These are phyloP conservation scores for Mormyrus hasselquistii DNA, from an alignment of 2,797 vertebrate genomes.

Conservation along the genomic window DNA sequence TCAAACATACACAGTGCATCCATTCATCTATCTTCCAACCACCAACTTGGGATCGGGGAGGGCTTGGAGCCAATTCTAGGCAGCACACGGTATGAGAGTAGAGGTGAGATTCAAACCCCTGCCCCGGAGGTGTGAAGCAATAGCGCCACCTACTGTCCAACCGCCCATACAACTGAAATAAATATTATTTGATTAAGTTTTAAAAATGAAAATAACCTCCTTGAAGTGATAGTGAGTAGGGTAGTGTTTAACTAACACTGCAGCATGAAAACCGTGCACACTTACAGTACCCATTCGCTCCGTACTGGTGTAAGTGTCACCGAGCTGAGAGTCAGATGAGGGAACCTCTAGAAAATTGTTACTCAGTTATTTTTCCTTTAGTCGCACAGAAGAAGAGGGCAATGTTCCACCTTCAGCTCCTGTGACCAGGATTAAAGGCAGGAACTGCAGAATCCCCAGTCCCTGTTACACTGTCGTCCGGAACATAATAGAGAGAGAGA, in stretches of 20 bases:
- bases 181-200: not conserved
- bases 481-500: not conserved
- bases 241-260: not conserved
- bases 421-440: not conserved
- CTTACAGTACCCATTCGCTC: not conserved
- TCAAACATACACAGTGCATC: not conserved
- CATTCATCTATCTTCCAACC: not conserved
- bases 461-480: not conserved
- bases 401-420: not conserved
- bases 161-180: not conserved
- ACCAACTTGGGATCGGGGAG: not conserved
- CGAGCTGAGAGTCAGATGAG: not conserved
- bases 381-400: not conserved
- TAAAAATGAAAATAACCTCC: not conserved
- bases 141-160: not conserved
- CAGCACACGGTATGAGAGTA: not conserved
- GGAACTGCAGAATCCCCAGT: not conserved
- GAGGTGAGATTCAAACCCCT: not conserved
- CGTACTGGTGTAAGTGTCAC: not conserved
- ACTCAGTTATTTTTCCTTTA: not conserved
- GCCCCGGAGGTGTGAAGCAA: not conserved
- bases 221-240: not conserved
- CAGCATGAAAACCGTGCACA: not conserved
- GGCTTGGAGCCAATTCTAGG: not conserved
- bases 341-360: not conserved